These are phyloP conservation scores for Menidia beryllina DNA, from an alignment of 2,113 vertebrate species.

Conservation along the genomic window DNA sequence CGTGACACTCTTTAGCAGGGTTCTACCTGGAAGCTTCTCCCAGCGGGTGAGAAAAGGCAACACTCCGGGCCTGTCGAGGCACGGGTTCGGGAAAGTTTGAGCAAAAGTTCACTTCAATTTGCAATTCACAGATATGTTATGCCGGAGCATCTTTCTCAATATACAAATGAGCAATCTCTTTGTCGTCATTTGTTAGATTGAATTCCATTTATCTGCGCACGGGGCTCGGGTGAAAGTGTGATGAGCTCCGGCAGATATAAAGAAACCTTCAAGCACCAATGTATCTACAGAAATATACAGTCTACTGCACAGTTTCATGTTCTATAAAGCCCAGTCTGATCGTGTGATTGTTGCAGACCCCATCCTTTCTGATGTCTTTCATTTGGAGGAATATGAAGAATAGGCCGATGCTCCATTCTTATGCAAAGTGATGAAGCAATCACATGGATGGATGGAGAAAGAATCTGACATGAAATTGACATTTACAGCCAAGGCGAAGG, in stretches of 20 bases:
- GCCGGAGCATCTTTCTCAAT: neutral
- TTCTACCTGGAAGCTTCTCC: constrained; percentile 43
- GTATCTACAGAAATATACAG: constrained; percentile 12
- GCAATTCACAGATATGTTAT: neutral
- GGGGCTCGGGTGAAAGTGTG: neutral
- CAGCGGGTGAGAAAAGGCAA: constrained; percentile 26
- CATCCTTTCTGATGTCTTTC: constrained; percentile 45
- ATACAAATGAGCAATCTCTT: neutral
- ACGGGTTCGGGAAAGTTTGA: neutral
- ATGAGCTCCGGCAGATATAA: neutral
- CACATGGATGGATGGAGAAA: constrained; percentile 67
- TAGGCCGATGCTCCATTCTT: constrained; percentile 49
- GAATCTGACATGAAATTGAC: constrained; percentile 75
- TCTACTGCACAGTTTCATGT: constrained; percentile 22
- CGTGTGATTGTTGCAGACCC: constrained; percentile 15
- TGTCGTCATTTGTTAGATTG: neutral
- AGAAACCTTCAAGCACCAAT: neutral
- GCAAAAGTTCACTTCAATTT: neutral
- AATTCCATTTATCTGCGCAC: neutral
- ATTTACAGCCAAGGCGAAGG: constrained; percentile 65
- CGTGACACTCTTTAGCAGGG: constrained; percentile 53
- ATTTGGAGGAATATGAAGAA: constrained; percentile 45
- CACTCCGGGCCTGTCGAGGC: constrained; percentile 9
- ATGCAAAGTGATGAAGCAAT: constrained; percentile 73
- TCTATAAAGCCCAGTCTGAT: constrained; percentile 17